Conservation (phyloP, 2,113 vertebrate species). For the Centrocercus urophasianus region DNA sequence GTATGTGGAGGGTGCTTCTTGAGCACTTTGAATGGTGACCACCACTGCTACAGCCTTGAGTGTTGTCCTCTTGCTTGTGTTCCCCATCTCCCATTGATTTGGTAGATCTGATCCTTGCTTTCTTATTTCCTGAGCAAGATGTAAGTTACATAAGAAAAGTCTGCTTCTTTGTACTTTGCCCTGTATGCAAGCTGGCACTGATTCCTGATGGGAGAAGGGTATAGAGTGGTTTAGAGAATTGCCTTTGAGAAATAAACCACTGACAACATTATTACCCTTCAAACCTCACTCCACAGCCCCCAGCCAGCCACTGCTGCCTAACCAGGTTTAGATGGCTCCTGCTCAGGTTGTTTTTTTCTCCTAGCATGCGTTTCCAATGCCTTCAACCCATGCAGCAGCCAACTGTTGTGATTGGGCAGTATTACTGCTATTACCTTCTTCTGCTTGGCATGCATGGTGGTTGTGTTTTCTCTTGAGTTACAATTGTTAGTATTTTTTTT, state of each 20-base stretch:
- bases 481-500: background rate
- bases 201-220: background rate
- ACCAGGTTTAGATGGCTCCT: conserved; percentile 40
- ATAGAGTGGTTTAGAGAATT: background rate
- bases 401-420: background rate
- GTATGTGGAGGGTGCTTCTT: background rate
- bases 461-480: background rate
- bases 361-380: conserved; percentile 3
- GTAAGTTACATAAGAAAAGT: background rate
- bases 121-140: background rate
- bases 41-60: background rate
- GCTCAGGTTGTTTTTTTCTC: conserved; percentile 36
- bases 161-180: background rate
- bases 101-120: background rate
- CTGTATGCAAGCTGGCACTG: background rate
- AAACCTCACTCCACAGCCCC: background rate
- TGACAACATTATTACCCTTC: conserved; percentile 24
- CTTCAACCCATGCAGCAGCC: background rate
- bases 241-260: background rate
- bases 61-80: background rate
- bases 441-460: fast-evolving
- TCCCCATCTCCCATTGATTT: background rate
- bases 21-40: background rate
- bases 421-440: background rate
- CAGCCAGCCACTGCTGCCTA: background rate